Evolutionary conservation across 1,140 invertebrate species (phyloP).

Genomic region (Panulirus ornatus): DNA sequence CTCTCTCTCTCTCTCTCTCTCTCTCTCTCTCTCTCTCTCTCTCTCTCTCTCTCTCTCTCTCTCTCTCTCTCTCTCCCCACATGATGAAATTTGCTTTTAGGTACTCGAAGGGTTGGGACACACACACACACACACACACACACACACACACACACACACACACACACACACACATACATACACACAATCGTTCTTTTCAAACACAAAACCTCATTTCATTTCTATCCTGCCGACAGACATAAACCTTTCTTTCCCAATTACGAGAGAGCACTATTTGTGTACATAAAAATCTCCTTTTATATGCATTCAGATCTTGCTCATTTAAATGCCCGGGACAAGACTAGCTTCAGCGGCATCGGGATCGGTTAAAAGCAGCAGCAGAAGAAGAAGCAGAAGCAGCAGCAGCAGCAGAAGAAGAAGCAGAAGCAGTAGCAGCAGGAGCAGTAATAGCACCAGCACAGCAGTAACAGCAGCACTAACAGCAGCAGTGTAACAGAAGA

Average conservation of each 20-base stretch:
- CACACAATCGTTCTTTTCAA: too few species aligned
- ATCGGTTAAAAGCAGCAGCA: slow-evolving; percentile 27
- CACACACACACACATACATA: too few species aligned
- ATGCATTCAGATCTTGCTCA: slow-evolving; percentile 41
- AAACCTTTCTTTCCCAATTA: slow-evolving; percentile 51
- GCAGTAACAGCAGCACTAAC: background rate
- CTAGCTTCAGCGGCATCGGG: background rate
- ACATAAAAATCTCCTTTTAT: slow-evolving; percentile 52
- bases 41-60: slow-evolving; percentile 36
- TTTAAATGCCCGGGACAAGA: background rate
- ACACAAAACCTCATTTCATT: too few species aligned
- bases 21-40: background rate
- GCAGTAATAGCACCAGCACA: background rate
- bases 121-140: too few species aligned
- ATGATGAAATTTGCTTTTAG: too few species aligned
- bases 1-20: slow-evolving; percentile 27
- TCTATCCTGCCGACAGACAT: slow-evolving; percentile 25
- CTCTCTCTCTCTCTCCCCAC: slow-evolving; percentile 3
- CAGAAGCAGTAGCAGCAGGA: background rate
- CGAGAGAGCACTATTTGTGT: slow-evolving; percentile 40
- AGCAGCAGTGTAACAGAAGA: too few species aligned
- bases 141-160: too few species aligned
- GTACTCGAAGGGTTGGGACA: too few species aligned
- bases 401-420: slow-evolving; percentile 34
- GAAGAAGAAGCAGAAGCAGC: slow-evolving; percentile 9